Evolutionary conservation across 2,113 vertebrate genomes (phyloP).

Genomic region (Erythrocercus mccallii): DNA sequence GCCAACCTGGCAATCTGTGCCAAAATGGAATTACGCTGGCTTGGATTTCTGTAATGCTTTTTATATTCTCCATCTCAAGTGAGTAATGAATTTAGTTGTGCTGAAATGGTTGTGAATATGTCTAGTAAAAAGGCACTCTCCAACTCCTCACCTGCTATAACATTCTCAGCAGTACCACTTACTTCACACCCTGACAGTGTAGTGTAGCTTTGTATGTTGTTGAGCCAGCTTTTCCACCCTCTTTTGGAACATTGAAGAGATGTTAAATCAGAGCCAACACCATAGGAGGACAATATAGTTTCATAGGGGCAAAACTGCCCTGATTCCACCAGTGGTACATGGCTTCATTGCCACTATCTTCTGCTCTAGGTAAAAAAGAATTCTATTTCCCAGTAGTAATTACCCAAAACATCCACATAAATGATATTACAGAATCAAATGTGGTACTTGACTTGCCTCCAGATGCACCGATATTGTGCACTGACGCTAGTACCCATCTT

Average conservation of each 20-base stretch:
- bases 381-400: neutral
- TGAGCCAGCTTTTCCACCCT: neutral
- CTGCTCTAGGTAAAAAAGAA: neutral
- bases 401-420: neutral
- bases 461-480: neutral
- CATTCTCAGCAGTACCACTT: neutral
- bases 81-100: slow-evolving; percentile 62
- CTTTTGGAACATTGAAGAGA: neutral
- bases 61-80: slow-evolving; percentile 63
- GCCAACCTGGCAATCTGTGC: slow-evolving; percentile 57
- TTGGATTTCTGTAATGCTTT: slow-evolving; percentile 64
- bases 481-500: neutral
- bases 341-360: neutral
- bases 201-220: neutral
- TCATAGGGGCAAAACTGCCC: neutral
- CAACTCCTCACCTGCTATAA: neutral
- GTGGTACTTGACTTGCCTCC: neutral
- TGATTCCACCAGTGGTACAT: neutral
- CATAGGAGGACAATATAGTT: neutral
- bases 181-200: neutral
- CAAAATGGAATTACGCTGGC: slow-evolving; percentile 51
- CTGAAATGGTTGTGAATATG: slow-evolving; percentile 29
- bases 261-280: neutral
- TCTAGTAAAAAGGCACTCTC: slow-evolving; percentile 37
- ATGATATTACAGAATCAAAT: slow-evolving; percentile 1